A percentile compares a stretch with the other conserved stretches of the same genome.
These are phyloP conservation scores for Xyliphius kryptos DNA, from an alignment of 2,113 vertebrate species.

Conservation along the genomic window DNA sequence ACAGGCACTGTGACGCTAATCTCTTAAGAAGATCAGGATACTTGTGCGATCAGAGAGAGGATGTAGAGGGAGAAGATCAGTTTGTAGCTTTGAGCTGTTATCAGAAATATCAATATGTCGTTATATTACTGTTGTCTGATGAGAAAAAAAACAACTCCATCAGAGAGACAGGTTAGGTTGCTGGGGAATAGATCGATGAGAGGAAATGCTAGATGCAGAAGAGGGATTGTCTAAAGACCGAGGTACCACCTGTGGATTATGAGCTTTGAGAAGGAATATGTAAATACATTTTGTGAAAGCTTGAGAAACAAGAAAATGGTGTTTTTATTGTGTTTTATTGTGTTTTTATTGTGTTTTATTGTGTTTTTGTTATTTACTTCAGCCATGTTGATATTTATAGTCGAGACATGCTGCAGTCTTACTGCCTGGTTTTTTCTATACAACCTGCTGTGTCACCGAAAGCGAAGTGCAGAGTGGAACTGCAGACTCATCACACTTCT, in stretches of 20 bases:
- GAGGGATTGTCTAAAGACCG: not conserved
- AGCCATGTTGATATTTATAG: conserved; percentile 59
- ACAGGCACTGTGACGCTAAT: conserved; percentile 54
- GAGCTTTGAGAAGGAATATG: too few species aligned
- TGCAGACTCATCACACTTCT: conserved; percentile 85
- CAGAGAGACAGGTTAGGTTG: not conserved
- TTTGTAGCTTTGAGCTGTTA: conserved; percentile 39
- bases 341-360: too few species aligned
- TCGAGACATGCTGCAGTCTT: conserved; percentile 75
- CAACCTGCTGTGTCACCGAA: conserved; percentile 63
- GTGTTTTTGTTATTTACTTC: too few species aligned
- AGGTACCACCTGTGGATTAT: conserved; percentile 10
- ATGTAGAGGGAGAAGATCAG: conserved; percentile 40
- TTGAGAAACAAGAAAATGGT: too few species aligned
- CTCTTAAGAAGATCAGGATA: conserved; percentile 61
- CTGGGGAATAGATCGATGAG: too few species aligned
- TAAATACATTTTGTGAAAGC: too few species aligned
- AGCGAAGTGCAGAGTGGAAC: conserved; percentile 77
- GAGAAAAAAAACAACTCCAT: too few species aligned
- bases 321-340: too few species aligned
- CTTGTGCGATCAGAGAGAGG: conserved; percentile 43
- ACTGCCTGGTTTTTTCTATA: conserved; percentile 80
- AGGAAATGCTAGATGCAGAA: too few species aligned
- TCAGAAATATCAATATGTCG: conserved; percentile 32
- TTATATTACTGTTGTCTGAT: conserved; percentile 18